These are phyloP conservation scores for Acanthococcus lagerstroemiae DNA, from an alignment of 2,888 invertebrate genomes.

Conservation along the genomic window DNA sequence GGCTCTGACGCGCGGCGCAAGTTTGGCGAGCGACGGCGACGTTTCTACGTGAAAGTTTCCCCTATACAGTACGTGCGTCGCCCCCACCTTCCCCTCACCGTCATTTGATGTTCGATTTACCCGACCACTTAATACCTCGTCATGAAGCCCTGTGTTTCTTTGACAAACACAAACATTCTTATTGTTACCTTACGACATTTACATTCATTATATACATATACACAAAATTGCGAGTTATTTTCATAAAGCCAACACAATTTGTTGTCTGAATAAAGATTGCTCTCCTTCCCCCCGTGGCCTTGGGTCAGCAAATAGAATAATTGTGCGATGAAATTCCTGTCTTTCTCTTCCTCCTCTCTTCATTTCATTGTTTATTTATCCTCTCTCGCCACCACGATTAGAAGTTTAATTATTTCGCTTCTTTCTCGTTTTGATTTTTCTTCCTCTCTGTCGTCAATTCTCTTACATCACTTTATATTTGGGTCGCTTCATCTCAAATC, in stretches of 20 bases:
- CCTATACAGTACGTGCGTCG: background rate
- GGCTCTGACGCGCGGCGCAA: background rate
- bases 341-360: conserved; percentile 9
- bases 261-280: conserved; percentile 23
- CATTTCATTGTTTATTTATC: background rate
- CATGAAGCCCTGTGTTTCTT: conserved; percentile 29
- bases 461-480: too few species aligned
- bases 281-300: too few species aligned
- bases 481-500: too few species aligned
- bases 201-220: conserved; percentile 19
- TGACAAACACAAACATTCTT: conserved; percentile 30
- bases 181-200: conserved; percentile 30
- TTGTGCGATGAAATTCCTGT: conserved; percentile 8
- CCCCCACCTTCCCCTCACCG: background rate
- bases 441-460: background rate
- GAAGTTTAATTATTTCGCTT: conserved; percentile 7
- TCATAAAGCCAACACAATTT: conserved; percentile 20
- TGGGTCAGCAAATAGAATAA: conserved; percentile 15
- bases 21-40: background rate
- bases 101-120: conserved; percentile 29
- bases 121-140: conserved; percentile 30
- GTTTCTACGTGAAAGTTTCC: background rate
- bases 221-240: conserved; percentile 26
- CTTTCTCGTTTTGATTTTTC: background rate
- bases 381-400: too few species aligned